Base-by-base conservation (phyloP, 2,888 invertebrate species). In the Aporophyla lueneburgensis region DNA sequence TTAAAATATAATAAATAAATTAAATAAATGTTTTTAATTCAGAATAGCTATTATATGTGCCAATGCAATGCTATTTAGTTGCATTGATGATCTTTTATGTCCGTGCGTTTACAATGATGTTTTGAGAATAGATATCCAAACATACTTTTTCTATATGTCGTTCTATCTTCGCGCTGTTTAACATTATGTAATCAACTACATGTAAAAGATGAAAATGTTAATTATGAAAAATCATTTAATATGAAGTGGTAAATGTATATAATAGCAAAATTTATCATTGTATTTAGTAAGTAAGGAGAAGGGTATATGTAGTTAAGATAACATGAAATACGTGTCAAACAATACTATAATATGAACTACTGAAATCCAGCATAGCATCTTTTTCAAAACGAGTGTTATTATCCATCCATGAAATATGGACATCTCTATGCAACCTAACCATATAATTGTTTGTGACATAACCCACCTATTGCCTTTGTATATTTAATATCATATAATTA, bases 171-270 rank as follows among this genome's bases (percentile, higher is more conserved):
- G 71, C 78, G 71, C 77, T 83, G 46, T 85, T 78, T 71, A 53
- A 71, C 40, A 65, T 82, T 75, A 77, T 82, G 58, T 84, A 84
- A 81, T 85, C 74, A 76, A 81, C 59, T 76, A 77, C 81, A 81
- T 83, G 84, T 86, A 70, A 84, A 80, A 83, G 81, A 85, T 87
- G 72, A 84, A 68, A 86, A 80, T 81, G 68, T 82, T 83, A 56
- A 83, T 67, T 79, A 84, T 67, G 58, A 68, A 78, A 74, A 66
- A 53, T 77, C 68, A 68, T 84, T 71, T 76, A 74, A 72, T 56
- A 79, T 78, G 75, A 83, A 78, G 76, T 74, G 65, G 81, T 85
- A 76, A 84, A 83, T 89, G 88, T 88, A 89, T 71, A 88, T 88
- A 75, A 84, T 81, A 85, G 67, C 51, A 74, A 83, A 79, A 73